Base-by-base conservation (phyloP, 1,140 invertebrate genomes). In the Megalonaias nervosa region DNA sequence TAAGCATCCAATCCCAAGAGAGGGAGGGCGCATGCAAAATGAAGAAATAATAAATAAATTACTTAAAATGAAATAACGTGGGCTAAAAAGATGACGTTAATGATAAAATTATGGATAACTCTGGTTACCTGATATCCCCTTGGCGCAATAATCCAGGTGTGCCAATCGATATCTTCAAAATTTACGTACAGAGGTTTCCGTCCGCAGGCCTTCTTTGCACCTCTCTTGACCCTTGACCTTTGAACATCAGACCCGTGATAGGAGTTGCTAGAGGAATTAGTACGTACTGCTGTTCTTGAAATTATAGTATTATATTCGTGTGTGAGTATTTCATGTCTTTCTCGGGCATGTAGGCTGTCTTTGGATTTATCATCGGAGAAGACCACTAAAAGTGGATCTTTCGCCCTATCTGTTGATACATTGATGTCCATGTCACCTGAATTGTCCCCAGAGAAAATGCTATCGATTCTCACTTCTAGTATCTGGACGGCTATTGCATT, bases 141-240 rank as follows among this genome's bases (percentile, higher is more conserved):
- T 9, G 98, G 98, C 11, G 97, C 98, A 17, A 99, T 96, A 85
- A 99, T 99, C 98, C 98, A 99, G 90, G 98, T 96, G 86, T 96
- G 95, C 98, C 98, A 99, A 55, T 97, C 97, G 31, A 99, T 97
- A 82, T 98, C 96, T 5, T 92, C 93, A 88, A 99, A 99, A 90
- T 99, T 96, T 16, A 99, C 97, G 90, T 96, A 97, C 74, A 99
- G 93, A 60, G 94, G 93, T 84, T 96, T 94, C 75, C 97, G 92
- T 66, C 95, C 93, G 91, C 98, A 99, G 74, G 74, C 48, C 48
- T 74, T 57, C 58, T 69, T 38, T 26, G 59, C 67, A 55, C 81
- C 79, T 55, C 84, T 59, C 72, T 81, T 83, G 2, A 66, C 60
- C 21, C 82, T 74, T 58, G 61, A 67, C n/a, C 69, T 74, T 67